Conservation (phyloP, 2,888 invertebrate species). For the Limulus polyphemus region DNA sequence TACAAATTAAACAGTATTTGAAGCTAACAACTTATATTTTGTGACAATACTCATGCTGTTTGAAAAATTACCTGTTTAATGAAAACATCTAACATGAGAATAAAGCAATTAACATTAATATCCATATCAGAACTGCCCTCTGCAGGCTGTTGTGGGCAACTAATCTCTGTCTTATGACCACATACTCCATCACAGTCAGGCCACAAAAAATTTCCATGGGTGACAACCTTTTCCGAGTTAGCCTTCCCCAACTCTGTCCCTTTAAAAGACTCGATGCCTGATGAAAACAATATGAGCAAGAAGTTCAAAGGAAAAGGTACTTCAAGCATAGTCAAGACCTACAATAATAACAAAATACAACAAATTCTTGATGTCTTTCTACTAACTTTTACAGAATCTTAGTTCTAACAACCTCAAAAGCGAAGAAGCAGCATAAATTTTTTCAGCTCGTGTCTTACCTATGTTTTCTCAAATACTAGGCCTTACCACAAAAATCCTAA, state of each 20-base stretch:
- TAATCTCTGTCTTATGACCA: no score
- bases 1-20: no score
- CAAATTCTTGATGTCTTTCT: no score
- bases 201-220: no score
- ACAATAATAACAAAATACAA: conserved; percentile 28
- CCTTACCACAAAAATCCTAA: no score
- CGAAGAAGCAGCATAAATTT: no score
- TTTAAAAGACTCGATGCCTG: conserved; percentile 50
- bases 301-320: conserved; percentile 77
- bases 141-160: not conserved
- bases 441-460: no score
- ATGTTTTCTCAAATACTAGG: no score
- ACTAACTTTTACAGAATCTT: no score
- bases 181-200: not conserved
- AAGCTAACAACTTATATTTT: no score
- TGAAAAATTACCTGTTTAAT: conserved; percentile 64
- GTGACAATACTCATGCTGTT: not conserved
- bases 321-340: conserved; percentile 65
- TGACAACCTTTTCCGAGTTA: not conserved
- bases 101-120: conserved; percentile 77
- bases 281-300: conserved; percentile 77
- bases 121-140: conserved; percentile 30
- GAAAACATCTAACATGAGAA: conserved; percentile 87
- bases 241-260: not conserved
- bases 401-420: no score